Evolutionary conservation across 35 echinoderm and acorn worm species (phyloP).

Genomic region (Stichopus chloronotus): DNA sequence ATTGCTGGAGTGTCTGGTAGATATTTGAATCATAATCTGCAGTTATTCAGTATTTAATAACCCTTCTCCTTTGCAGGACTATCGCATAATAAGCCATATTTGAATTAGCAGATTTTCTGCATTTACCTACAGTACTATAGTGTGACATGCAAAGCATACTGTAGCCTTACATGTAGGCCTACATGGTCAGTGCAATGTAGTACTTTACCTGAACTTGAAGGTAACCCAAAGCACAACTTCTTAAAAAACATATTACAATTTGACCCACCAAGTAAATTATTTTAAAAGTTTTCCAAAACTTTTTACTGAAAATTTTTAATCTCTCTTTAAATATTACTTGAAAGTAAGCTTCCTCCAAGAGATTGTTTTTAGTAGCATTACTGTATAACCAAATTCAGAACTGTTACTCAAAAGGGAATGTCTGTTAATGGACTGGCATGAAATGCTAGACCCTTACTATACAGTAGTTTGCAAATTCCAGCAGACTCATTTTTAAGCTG

Average conservation of each 20-base stretch:
- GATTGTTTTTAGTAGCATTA: neutral
- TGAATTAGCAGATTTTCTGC: neutral
- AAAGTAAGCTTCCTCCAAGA: neutral
- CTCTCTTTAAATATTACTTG: too few species aligned
- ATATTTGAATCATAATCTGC: neutral
- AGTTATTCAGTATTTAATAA: neutral
- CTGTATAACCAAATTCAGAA: neutral
- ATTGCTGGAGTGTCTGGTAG: neutral
- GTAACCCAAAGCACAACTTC: neutral
- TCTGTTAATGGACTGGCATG: too few species aligned
- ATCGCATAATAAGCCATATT: neutral
- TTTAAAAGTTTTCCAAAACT: neutral
- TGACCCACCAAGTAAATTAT: neutral
- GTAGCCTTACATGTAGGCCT: neutral
- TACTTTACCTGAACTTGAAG: neutral
- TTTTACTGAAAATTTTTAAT: neutral
- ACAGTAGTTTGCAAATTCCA: neutral
- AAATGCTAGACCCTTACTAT: neutral
- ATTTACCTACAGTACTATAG: neutral
- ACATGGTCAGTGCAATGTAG: neutral
- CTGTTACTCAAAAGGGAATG: neutral
- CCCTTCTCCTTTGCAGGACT: slow-evolving; percentile 4
- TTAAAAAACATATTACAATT: neutral
- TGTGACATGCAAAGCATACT: neutral
- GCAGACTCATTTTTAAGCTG: neutral